Evolutionary conservation across 2,888 invertebrate species (phyloP).

Genomic region (Nephrotoma guestfalica): DNA sequence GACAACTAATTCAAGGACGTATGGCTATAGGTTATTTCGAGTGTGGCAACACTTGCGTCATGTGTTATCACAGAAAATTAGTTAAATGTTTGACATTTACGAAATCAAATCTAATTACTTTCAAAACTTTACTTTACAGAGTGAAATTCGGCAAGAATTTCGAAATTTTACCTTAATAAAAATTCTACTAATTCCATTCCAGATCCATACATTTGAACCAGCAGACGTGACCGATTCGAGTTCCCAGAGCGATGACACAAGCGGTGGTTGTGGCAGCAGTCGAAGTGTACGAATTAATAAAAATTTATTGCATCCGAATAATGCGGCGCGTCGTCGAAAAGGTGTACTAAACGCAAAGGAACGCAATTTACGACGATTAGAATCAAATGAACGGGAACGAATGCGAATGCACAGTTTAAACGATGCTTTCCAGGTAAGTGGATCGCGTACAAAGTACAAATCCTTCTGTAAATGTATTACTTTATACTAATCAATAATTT

Average conservation of each 20-base stretch:
- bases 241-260: slow-evolving; percentile 32
- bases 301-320: not conserved
- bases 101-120: no score
- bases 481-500: not conserved
- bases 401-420: slow-evolving; percentile 88
- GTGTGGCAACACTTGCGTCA: no score
- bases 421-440: slow-evolving; percentile 70
- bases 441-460: not conserved
- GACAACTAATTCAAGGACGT: no score
- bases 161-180: not conserved
- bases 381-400: slow-evolving; percentile 81
- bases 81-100: no score
- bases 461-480: not conserved
- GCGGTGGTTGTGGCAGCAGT: slow-evolving; percentile 26
- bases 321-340: slow-evolving; percentile 43
- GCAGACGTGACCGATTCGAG: slow-evolving; percentile 32
- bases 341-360: slow-evolving; percentile 70
- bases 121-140: no score
- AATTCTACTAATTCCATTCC: not conserved
- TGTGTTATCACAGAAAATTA: no score
- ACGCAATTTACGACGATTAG: slow-evolving; percentile 68
- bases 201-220: slow-evolving; percentile 20
- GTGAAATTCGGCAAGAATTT: not conserved
- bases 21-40: no score
- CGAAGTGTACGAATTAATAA: slow-evolving; percentile 8